These are phyloP conservation scores for Rhaphigaster nebulosa DNA, from an alignment of 2,888 invertebrate species.

Conservation along the genomic window DNA sequence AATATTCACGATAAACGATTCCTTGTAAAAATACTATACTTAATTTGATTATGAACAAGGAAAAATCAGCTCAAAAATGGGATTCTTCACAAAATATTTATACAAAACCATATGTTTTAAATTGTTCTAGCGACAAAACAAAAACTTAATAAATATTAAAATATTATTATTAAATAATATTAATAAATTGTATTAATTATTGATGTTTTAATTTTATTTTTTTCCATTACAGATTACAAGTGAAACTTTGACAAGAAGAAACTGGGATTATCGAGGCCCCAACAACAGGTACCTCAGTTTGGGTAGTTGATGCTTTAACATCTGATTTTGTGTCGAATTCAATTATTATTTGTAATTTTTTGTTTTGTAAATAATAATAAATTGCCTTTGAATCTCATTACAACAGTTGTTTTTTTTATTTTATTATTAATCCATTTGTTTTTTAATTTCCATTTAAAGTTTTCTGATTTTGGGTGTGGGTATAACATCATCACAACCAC, in stretches of 20 bases:
- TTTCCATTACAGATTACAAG: background rate
- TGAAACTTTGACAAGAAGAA: background rate
- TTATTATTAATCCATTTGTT: background rate
- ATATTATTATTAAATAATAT: no score
- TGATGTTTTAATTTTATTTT: background rate
- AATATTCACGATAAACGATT: background rate
- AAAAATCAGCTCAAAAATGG: no score
- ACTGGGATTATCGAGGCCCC: slow-evolving; percentile 14
- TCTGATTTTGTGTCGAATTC: background rate
- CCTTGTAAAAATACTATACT: background rate
- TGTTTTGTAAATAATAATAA: slow-evolving; percentile 24
- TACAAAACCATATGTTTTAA: no score
- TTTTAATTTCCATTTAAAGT: background rate
- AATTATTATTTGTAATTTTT: background rate
- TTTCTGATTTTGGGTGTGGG: no score
- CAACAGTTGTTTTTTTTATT: background rate
- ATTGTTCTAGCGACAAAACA: no score
- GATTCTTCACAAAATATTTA: no score
- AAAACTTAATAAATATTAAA: no score
- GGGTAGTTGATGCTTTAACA: slow-evolving; percentile 10
- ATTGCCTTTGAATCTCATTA: slow-evolving; percentile 3
- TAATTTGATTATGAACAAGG: background rate
- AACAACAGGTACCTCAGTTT: slow-evolving; percentile 30
- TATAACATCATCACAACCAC: no score
- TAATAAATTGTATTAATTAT: background rate